These are phyloP conservation scores for Balearica regulorum DNA, from an alignment of 2,797 vertebrate genomes.

Conservation along the genomic window DNA sequence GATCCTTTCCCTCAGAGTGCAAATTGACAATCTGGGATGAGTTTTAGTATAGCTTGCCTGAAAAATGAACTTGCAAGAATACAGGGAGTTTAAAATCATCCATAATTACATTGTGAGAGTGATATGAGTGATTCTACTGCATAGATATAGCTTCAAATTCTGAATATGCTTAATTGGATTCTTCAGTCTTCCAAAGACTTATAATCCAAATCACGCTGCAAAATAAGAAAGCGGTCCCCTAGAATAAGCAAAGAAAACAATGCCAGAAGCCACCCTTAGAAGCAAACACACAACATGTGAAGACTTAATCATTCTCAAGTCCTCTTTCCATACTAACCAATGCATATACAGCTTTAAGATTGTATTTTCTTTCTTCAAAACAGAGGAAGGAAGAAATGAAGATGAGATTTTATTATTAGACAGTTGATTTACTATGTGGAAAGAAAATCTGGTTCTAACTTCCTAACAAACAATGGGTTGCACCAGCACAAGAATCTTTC, in stretches of 20 bases:
- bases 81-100: conserved; percentile 38
- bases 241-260: conserved; percentile 28
- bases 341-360: neutral
- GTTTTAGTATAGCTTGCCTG: conserved; percentile 21
- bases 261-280: neutral
- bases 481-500: neutral
- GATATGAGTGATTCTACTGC: conserved; percentile 46
- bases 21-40: conserved; percentile 14
- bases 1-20: neutral
- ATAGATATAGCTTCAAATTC: conserved; percentile 52
- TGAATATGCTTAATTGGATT: conserved; percentile 39
- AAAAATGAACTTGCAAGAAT: conserved; percentile 42
- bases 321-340: neutral
- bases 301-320: neutral
- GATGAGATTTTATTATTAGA: conserved; percentile 14
- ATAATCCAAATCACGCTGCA: conserved; percentile 50
- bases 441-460: conserved; percentile 29
- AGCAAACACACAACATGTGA: conserved; percentile 32
- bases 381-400: conserved; percentile 20
- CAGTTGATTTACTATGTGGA: neutral
- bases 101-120: conserved; percentile 15
- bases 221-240: conserved; percentile 39
- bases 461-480: neutral
- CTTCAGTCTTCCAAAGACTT: conserved; percentile 49
- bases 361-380: neutral